Base-by-base conservation (phyloP, 2,113 vertebrate genomes). In the Forbesichthys papilliferus region DNA sequence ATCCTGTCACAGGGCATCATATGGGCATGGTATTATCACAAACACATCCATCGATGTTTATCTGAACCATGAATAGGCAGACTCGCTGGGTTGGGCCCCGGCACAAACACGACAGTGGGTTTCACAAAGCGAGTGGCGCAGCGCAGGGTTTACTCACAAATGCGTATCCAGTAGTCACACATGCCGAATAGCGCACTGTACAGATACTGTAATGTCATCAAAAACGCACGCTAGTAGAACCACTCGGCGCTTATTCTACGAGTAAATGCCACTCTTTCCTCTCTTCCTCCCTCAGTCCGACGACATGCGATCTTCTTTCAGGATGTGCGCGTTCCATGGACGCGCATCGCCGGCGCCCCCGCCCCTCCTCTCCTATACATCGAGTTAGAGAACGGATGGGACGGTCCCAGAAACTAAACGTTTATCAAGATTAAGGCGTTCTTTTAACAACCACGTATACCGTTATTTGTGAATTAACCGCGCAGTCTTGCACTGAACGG, bases 91-190 rank as follows among this genome's bases (percentile, higher is more conserved):
- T 74, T 74, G 77, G 78, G 67, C 69, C 9, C 13, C 18, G 61
- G 33, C 2, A 4, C 54, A 48, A 77, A 72, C 67, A 64, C 66
- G 72, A 67, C 69, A 27, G 75, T 56, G 48, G 5, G 7, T 27
- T 18, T 49, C 48, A 48, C 18, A 36, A 68, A 55, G 58, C 70
- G 49, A 27, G 20, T 1, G 2, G 33, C 14, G 9, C 58, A 8
- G 36, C 36, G 36, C 36, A 42, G 62, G 58, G 65, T 71, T 4
- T 88, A 92, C 91, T 92, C 83, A 92, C 91, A 61, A 5, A 91
- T 68, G 11, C 86, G 81, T n/a, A 87, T 84, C 87, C 89, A 89
- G 82, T 52, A 81, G 74, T 92, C 88, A 46, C 90, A 87, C 89
- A 89, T 77, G 74, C 71, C 64, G 75, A 80, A 61, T 61, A 90